Conservation (phyloP, 2,888 invertebrate species). For the Orgyia antiqua region DNA sequence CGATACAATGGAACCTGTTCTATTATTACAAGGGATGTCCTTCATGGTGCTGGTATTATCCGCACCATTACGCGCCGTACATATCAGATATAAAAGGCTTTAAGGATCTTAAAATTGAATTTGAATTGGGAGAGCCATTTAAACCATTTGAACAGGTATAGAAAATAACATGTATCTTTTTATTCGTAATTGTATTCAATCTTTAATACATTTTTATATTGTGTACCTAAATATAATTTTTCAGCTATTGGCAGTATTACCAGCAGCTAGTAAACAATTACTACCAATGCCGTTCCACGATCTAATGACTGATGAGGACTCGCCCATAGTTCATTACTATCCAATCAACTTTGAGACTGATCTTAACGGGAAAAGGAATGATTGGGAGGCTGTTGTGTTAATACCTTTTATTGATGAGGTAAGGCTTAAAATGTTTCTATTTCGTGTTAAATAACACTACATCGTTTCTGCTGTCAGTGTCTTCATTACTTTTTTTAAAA, state of each 20-base stretch:
- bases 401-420: conserved; percentile 96
- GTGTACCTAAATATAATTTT: conserved; percentile 5
- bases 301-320: conserved; percentile 87
- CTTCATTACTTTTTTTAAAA: no score
- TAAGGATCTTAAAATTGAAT: conserved; percentile 85
- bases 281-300: conserved; percentile 87
- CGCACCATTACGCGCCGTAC: conserved; percentile 97
- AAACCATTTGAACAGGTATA: conserved; percentile 94
- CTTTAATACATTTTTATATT: no score
- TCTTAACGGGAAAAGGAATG: conserved; percentile 96
- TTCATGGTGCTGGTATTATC: conserved; percentile 99
- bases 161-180: no score
- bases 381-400: conserved; percentile 97
- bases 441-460: no score
- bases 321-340: conserved; percentile 93
- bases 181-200: no score
- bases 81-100: conserved; percentile 95
- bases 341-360: conserved; percentile 94
- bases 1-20: conserved; percentile 96
- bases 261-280: conserved; percentile 88
- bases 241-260: conserved; percentile 90
- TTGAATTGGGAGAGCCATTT: conserved; percentile 92
- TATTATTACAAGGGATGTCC: conserved; percentile 98
- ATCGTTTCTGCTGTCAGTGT: no score
- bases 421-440: conserved; percentile 3